A percentile compares a stretch with the other conserved stretches of the same genome.
Evolutionary conservation across 2,113 vertebrate genomes (phyloP).

Genomic region (Eulemur rufifrons): DNA sequence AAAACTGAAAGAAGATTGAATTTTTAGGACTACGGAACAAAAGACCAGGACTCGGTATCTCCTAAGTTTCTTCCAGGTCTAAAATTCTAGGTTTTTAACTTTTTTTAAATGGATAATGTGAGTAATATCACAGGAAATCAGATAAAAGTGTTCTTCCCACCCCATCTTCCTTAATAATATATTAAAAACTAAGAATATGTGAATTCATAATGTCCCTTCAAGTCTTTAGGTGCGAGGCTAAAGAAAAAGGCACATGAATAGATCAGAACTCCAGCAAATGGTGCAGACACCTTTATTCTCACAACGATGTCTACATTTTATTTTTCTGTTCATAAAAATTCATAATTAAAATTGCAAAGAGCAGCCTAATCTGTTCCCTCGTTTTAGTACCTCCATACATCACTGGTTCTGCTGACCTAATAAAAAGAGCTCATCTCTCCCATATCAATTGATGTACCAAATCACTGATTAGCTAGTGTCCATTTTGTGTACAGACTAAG

Average conservation of each 20-base stretch:
- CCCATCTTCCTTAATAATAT: slow-evolving; percentile 54
- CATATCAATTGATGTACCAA: slow-evolving; percentile 60
- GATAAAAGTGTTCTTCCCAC: slow-evolving; percentile 47
- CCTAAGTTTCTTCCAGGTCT: neutral
- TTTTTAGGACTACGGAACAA: neutral
- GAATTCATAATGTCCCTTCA: slow-evolving; percentile 38
- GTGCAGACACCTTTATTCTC: slow-evolving; percentile 45
- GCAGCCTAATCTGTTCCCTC: slow-evolving; percentile 61
- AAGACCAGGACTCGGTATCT: neutral
- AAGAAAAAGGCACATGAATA: slow-evolving; percentile 41
- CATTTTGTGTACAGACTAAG: slow-evolving; percentile 59
- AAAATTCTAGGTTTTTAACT: slow-evolving; percentile 8
- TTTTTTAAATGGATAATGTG: slow-evolving; percentile 3
- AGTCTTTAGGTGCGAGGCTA: slow-evolving; percentile 46
- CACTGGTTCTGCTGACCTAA: slow-evolving; percentile 69
- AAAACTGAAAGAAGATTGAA: neutral
- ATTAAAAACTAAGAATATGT: slow-evolving; percentile 59
- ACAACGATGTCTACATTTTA: slow-evolving; percentile 63
- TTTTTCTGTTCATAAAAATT: slow-evolving; percentile 75
- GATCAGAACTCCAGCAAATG: slow-evolving; percentile 24
- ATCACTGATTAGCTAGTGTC: slow-evolving; percentile 53
- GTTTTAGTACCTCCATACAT: slow-evolving; percentile 66
- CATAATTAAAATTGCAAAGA: slow-evolving; percentile 75
- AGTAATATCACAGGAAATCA: slow-evolving; percentile 52
- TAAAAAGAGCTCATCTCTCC: slow-evolving; percentile 70